Conservation (phyloP, 1,140 invertebrate genomes). For the Trypoxylus dichotomus region DNA sequence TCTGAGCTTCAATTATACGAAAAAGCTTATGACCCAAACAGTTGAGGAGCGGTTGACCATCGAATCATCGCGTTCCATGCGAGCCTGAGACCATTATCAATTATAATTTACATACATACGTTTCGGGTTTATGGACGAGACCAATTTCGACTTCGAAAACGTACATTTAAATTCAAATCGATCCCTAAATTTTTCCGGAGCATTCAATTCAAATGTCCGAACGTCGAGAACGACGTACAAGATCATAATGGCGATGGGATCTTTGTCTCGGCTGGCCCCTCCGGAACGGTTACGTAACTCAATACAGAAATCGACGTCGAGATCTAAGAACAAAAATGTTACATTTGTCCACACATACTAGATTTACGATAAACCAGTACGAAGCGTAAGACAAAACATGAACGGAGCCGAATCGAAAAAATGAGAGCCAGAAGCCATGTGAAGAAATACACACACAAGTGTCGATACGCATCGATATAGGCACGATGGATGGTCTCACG, state of each 20-base stretch:
- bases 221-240: conserved; percentile 11
- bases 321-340: conserved; percentile 13
- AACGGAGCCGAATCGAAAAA: not conserved
- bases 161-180: conserved; percentile 22
- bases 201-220: conserved; percentile 22
- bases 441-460: conserved; percentile 3
- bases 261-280: not conserved
- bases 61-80: not conserved
- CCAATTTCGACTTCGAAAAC: conserved; percentile 1
- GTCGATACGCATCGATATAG: conserved; percentile 4
- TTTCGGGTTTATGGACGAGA: conserved; percentile 7
- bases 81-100: conserved; percentile 17
- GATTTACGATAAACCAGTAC: conserved; percentile 15
- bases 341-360: conserved; percentile 12
- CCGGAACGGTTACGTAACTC: not conserved
- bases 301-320: conserved; percentile 15
- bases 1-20: conserved; percentile 16
- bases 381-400: not conserved
- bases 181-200: conserved; percentile 21
- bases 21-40: conserved; percentile 2
- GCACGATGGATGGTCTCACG: not conserved
- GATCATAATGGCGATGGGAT: conserved; percentile 21
- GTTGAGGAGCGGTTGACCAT: not conserved
- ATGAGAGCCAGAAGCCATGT: conserved; percentile 4
- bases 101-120: conserved; percentile 22